These are phyloP conservation scores for Catocala fraxini DNA, from an alignment of 2,888 invertebrate species.

Conservation along the genomic window DNA sequence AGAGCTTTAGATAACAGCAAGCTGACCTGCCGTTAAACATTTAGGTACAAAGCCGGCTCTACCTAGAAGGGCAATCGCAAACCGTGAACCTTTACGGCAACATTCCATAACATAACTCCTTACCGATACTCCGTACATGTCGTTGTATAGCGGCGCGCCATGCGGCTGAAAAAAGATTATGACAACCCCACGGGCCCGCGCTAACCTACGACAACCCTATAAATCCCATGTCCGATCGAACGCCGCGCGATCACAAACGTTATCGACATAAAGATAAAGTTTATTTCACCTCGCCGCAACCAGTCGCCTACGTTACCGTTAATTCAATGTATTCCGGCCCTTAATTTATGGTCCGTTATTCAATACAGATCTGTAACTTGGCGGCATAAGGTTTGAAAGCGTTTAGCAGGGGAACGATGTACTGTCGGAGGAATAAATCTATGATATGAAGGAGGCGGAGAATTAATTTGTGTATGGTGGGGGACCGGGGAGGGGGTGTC, in stretches of 20 bases:
- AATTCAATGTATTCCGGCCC: slow-evolving; percentile 83
- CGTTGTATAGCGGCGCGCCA: slow-evolving; percentile 75
- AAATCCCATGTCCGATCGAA: slow-evolving; percentile 68
- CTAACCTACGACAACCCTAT: slow-evolving; percentile 74
- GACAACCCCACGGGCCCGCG: slow-evolving; percentile 77
- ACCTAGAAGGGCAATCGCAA: slow-evolving; percentile 35
- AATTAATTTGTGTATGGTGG: slow-evolving; percentile 75
- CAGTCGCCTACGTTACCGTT: slow-evolving; percentile 72
- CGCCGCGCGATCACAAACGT: slow-evolving; percentile 61
- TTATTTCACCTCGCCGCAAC: slow-evolving; percentile 59
- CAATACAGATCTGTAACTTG: slow-evolving; percentile 80
- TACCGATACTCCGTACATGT: slow-evolving; percentile 73
- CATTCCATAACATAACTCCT: slow-evolving; percentile 72
- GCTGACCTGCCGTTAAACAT: slow-evolving; percentile 8
- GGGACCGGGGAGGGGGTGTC: slow-evolving; percentile 70
- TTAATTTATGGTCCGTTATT: slow-evolving; percentile 81
- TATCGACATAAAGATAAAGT: slow-evolving; percentile 61
- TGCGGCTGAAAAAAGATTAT: slow-evolving; percentile 86
- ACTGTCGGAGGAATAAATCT: slow-evolving; percentile 84
- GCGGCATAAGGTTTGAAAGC: slow-evolving; percentile 82
- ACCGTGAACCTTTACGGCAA: slow-evolving; percentile 54
- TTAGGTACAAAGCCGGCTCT: slow-evolving; percentile 21
- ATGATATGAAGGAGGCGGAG: slow-evolving; percentile 87
- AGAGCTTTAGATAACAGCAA: not conserved
- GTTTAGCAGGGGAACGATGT: slow-evolving; percentile 74